Conservation (phyloP, 92 coral and sea anemone species). For the Zoanthus sansibaricus region DNA sequence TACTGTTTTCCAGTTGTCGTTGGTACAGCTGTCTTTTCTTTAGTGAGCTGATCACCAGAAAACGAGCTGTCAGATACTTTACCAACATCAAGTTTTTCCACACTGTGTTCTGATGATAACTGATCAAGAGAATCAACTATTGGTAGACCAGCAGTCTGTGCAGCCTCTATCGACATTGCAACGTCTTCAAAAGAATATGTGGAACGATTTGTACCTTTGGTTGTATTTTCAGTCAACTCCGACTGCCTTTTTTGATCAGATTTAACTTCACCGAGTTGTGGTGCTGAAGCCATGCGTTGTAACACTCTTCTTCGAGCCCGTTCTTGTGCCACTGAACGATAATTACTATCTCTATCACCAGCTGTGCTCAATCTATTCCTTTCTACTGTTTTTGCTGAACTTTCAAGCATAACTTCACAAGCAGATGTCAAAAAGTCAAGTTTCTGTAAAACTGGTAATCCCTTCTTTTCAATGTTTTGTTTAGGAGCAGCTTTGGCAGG, state of each 20-base stretch:
- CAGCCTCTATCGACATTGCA: slow-evolving; percentile 75
- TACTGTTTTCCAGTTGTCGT: neutral
- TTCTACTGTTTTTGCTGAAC: slow-evolving; percentile 31
- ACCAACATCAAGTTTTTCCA: slow-evolving; percentile 30
- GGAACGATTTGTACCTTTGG: slow-evolving; percentile 65
- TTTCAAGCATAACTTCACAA: slow-evolving; percentile 77
- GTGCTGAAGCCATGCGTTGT: slow-evolving; percentile 12
- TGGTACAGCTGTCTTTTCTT: neutral
- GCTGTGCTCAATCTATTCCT: neutral
- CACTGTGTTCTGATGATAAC: slow-evolving; percentile 54
- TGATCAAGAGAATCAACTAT: slow-evolving; percentile 72
- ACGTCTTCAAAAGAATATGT: slow-evolving; percentile 84
- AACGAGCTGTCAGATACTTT: too few relatives aligned
- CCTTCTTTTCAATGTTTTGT: slow-evolving; percentile 37
- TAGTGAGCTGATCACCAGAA: neutral
- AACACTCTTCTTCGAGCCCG: slow-evolving; percentile 38
- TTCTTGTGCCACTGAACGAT: slow-evolving; percentile 22
- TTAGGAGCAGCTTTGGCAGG: neutral
- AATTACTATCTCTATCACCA: neutral
- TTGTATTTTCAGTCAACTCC: neutral
- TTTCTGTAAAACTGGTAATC: slow-evolving; percentile 72
- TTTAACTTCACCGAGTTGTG: slow-evolving; percentile 5
- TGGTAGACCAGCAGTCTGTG: slow-evolving; percentile 78
- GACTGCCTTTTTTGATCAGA: slow-evolving; percentile 22
- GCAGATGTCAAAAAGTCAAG: slow-evolving; percentile 88